phyloP scores from a whole-genome alignment of 2,797 vertebrate species.

The Brachymystax lenok region DNA sequence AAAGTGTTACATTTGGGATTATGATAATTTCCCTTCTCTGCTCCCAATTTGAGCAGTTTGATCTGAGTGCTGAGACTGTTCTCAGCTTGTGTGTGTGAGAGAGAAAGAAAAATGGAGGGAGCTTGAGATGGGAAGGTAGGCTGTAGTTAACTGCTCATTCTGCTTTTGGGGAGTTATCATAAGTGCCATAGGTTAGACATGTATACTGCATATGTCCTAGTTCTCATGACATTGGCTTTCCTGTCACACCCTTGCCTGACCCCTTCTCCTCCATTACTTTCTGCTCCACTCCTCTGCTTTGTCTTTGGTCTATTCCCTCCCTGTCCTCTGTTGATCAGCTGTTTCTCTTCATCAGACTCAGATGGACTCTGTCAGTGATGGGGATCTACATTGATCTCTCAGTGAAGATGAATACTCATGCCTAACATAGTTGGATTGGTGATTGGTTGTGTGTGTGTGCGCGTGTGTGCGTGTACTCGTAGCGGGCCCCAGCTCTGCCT shows the following conservation, averaged over 20 bases:
- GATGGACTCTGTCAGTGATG: neutral
- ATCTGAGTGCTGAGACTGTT: neutral
- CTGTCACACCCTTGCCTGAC: neutral
- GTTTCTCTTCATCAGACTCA: neutral
- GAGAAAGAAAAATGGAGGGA: too few relatives aligned
- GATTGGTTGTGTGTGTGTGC: conserved; percentile 25
- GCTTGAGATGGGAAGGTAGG: neutral
- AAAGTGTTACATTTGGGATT: neutral
- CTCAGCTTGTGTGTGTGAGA: too few relatives aligned
- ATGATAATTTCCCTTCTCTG: neutral
- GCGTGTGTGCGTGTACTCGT: conserved; percentile 6
- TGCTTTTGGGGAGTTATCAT: neutral
- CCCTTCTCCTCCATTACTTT: conserved; percentile 9
- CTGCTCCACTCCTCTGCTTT: conserved; percentile 5
- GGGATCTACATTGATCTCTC: conserved; percentile 40
- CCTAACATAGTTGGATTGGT: conserved; percentile 35
- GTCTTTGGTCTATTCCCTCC: neutral
- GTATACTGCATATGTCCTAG: neutral
- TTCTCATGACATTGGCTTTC: neutral
- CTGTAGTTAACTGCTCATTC: neutral
- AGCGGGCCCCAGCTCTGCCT: conserved; percentile 28
- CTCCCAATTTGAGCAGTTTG: conserved; percentile 1
- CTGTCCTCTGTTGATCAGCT: neutral
- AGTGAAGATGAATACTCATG: conserved; percentile 53
- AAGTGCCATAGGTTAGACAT: neutral